Conservation (phyloP, 2,797 vertebrate species). For the Tarsius wallacei region DNA sequence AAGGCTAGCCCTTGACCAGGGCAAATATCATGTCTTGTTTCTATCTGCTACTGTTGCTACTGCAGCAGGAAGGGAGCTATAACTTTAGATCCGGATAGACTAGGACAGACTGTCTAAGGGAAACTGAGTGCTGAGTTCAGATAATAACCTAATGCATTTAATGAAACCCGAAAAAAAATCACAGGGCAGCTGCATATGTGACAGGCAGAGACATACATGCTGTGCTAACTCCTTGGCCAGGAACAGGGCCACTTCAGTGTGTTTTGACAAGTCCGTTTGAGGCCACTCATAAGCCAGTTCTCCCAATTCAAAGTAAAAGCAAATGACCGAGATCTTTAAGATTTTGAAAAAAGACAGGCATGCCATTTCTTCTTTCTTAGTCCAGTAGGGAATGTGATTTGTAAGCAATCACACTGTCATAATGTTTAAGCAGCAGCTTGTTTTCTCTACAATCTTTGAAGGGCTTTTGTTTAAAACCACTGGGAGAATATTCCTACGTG, state of each 20-base stretch:
- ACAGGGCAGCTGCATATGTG: neutral
- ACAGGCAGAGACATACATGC: neutral
- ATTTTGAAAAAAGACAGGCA: conserved; percentile 12
- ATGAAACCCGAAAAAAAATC: conserved; percentile 29
- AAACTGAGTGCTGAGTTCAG: neutral
- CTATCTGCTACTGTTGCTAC: neutral
- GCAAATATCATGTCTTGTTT: neutral
- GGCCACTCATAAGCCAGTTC: neutral
- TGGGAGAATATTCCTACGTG: neutral
- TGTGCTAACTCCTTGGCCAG: neutral
- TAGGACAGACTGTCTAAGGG: neutral
- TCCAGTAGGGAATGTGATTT: neutral
- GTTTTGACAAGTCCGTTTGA: conserved; percentile 9
- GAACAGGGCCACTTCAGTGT: neutral
- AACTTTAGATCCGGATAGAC: neutral
- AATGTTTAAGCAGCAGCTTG: neutral
- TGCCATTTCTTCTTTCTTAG: neutral
- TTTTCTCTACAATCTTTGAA: neutral
- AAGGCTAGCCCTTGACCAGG: neutral
- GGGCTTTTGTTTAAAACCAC: conserved; percentile 47
- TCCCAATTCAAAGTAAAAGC: neutral
- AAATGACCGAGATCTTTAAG: conserved; percentile 22
- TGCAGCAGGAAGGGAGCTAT: neutral
- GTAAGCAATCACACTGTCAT: neutral
- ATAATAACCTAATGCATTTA: neutral